These are phyloP conservation scores for Ictalurus punctatus DNA, from an alignment of 2,113 vertebrate genomes.

Conservation along the genomic window DNA sequence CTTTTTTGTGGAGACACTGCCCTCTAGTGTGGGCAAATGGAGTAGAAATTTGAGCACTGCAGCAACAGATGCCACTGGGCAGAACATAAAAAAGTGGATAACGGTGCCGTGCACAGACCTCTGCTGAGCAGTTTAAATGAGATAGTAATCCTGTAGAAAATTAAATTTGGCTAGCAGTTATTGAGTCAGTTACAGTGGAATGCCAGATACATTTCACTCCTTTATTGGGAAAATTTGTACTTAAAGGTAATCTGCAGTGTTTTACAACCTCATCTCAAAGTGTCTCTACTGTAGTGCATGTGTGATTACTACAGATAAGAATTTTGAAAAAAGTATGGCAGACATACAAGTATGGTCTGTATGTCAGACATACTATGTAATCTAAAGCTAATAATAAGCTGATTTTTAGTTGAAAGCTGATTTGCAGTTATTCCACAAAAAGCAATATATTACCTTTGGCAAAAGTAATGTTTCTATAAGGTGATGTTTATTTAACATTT, in stretches of 20 bases:
- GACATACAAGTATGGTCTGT: no score
- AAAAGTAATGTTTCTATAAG: not conserved
- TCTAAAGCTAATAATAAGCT: not conserved
- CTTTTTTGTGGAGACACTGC: conserved; percentile 64
- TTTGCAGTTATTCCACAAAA: not conserved
- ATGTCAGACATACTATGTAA: not conserved
- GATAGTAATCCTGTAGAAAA: conserved; percentile 10
- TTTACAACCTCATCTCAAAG: not conserved
- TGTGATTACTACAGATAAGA: not conserved
- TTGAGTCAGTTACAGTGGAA: not conserved
- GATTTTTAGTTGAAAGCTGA: not conserved
- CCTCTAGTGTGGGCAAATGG: conserved; percentile 65
- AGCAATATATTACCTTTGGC: not conserved
- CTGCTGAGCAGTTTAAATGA: not conserved
- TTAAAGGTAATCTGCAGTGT: not conserved
- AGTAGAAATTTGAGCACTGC: conserved; percentile 53
- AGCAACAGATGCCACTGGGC: conserved; percentile 48
- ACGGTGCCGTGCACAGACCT: conserved; percentile 3
- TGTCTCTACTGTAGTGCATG: not conserved
- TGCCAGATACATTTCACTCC: not conserved
- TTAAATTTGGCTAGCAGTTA: conserved; percentile 17
- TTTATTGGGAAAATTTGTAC: not conserved
- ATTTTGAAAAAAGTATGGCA: not conserved
- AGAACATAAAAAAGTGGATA: conserved; percentile 19
- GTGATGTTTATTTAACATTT: not conserved